phyloP scores from a whole-genome alignment of 2,113 vertebrate species.

The Boulengeromyrus knoepffleri region DNA sequence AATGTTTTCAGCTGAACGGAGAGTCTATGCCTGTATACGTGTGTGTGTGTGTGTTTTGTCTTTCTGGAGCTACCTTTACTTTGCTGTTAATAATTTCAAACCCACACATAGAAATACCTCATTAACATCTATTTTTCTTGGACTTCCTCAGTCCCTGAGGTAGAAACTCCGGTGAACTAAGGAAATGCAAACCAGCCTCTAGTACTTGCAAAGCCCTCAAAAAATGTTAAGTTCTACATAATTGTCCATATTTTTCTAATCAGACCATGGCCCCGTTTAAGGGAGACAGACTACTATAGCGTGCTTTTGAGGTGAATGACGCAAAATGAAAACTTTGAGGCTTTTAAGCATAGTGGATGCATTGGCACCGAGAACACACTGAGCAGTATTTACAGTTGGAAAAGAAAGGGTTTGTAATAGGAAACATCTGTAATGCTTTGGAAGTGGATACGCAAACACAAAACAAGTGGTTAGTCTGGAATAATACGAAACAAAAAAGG shows the following conservation, averaged over 20 bases:
- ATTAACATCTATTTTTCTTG: slow-evolving; percentile 35
- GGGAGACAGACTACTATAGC: slow-evolving; percentile 29
- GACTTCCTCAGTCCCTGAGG: slow-evolving; percentile 25
- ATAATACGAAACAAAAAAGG: slow-evolving; percentile 1
- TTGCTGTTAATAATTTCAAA: slow-evolving; percentile 33
- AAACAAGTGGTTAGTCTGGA: slow-evolving; percentile 16
- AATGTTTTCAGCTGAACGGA: not conserved
- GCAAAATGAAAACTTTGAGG: slow-evolving; percentile 39
- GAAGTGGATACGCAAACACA: slow-evolving; percentile 30
- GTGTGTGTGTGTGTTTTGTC: slow-evolving; percentile 6
- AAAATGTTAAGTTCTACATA: slow-evolving; percentile 32
- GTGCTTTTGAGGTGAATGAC: slow-evolving; percentile 38
- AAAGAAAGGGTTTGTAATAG: slow-evolving; percentile 37
- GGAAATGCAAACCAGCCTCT: slow-evolving; percentile 26
- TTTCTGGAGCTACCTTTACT: slow-evolving; percentile 24
- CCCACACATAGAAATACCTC: slow-evolving; percentile 24
- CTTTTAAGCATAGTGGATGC: slow-evolving; percentile 25
- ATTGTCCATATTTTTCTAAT: slow-evolving; percentile 42
- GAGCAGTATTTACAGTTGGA: slow-evolving; percentile 41
- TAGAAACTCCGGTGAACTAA: slow-evolving; percentile 19
- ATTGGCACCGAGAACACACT: slow-evolving; percentile 30
- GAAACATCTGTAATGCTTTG: slow-evolving; percentile 37
- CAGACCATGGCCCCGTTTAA: slow-evolving; percentile 30
- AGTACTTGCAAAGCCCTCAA: slow-evolving; percentile 10
- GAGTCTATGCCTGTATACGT: not conserved